These are phyloP conservation scores for Drosophila seguyi DNA, from an alignment of 1,140 invertebrate species.

Conservation along the genomic window DNA sequence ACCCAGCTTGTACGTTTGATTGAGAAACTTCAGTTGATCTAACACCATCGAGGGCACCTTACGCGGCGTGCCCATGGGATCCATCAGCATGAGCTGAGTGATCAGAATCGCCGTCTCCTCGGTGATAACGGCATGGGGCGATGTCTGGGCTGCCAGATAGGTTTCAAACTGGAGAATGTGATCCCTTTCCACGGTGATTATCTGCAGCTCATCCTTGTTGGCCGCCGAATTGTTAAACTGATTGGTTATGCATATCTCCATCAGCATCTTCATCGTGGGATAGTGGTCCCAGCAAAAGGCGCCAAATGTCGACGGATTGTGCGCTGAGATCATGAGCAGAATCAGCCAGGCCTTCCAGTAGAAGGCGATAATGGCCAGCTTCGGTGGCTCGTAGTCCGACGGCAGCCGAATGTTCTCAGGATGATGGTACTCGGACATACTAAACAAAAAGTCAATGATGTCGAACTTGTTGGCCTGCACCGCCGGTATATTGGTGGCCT, in stretches of 20 bases:
- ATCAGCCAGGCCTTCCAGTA: slow-evolving; percentile 98
- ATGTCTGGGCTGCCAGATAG: slow-evolving; percentile 95
- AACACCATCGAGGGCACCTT: slow-evolving; percentile 91
- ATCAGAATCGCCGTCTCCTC: slow-evolving; percentile 95
- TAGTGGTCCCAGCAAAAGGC: slow-evolving; percentile 94
- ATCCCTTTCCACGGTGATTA: slow-evolving; percentile 91
- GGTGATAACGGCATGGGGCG: slow-evolving; percentile 92
- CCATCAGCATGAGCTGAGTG: slow-evolving; percentile 93
- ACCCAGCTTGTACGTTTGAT: slow-evolving; percentile 93
- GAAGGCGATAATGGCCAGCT: slow-evolving; percentile 94
- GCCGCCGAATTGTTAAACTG: slow-evolving; percentile 69
- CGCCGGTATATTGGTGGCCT: slow-evolving; percentile 88
- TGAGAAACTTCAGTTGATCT: slow-evolving; percentile 93
- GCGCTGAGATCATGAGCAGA: slow-evolving; percentile 94
- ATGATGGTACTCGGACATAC: slow-evolving; percentile 95
- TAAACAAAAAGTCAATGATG: slow-evolving; percentile 95
- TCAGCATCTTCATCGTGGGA: slow-evolving; percentile 95
- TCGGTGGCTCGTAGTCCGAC: slow-evolving; percentile 93
- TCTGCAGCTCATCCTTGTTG: slow-evolving; percentile 84
- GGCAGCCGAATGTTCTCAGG: slow-evolving; percentile 97
- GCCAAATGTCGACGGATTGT: slow-evolving; percentile 96
- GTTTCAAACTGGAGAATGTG: slow-evolving; percentile 96
- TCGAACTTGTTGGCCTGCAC: slow-evolving; percentile 93
- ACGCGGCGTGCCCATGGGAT: slow-evolving; percentile 92
- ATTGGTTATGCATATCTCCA: slow-evolving; percentile 99